phyloP scores from a whole-genome alignment of 2,888 invertebrate species.

The Sesia bembeciformis region DNA sequence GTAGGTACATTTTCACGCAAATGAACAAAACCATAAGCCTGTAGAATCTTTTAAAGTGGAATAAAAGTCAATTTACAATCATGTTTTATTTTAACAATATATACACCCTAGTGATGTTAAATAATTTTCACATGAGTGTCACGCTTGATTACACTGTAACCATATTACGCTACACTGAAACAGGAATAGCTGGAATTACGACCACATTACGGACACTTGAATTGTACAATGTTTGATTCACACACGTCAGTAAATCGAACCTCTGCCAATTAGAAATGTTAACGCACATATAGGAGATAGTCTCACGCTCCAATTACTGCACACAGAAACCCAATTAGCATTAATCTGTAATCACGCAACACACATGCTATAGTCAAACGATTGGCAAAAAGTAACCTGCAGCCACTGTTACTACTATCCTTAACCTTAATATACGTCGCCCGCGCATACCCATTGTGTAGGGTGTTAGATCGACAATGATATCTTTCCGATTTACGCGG shows the following conservation, averaged over 20 bases:
- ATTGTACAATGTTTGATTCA: not conserved
- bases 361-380: constrained; percentile 32
- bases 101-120: too few relatives aligned
- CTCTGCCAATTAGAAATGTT: not conserved
- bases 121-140: too few relatives aligned
- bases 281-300: constrained; percentile 6
- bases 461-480: constrained; percentile 35
- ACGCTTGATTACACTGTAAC: too few relatives aligned
- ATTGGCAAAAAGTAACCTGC: constrained; percentile 35
- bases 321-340: constrained; percentile 32
- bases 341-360: constrained; percentile 20
- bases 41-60: too few relatives aligned
- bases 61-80: too few relatives aligned
- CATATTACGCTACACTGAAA: too few relatives aligned
- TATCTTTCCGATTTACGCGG: constrained; percentile 42
- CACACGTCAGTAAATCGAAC: not conserved
- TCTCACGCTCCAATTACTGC: constrained; percentile 45
- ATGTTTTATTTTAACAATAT: too few relatives aligned
- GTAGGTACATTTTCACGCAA: too few relatives aligned
- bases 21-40: too few relatives aligned
- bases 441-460: constrained; percentile 27
- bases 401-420: constrained; percentile 46
- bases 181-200: too few relatives aligned
- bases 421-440: constrained; percentile 56
- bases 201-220: too few relatives aligned